Evolutionary conservation across 1,140 invertebrate species (phyloP), one percentile per base, ranked within the genome.

Genomic region (Diabrotica undecimpunctata): DNA sequence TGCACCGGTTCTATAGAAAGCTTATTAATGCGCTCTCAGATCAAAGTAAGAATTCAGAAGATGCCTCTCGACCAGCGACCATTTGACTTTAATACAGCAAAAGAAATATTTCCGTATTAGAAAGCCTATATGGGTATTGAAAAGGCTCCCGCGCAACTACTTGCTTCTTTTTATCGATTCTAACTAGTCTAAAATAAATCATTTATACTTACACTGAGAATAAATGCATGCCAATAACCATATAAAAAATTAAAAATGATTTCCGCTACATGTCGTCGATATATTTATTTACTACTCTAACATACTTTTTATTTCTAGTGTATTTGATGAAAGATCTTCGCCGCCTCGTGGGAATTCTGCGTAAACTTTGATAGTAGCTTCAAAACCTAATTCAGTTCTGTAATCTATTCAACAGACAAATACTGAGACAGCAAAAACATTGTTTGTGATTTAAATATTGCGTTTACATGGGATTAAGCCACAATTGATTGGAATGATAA

Each of bases 41-140:
- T 62, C 61, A 62, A 62, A 62, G 61, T 54, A 62, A 54, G 61
- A 62, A 62, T 62, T 62, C 53, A 54, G 53, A 54, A 62, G 51
- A 62, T 62, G 61, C 61, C 10, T 62, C 51, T 62, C 51, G 51
- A 51, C 38, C 39, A 25, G 41, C 54, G 54, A 13, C 12, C 54
- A 54, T 35, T 54, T 14, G 13, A 46, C 13, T 54, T 35, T 13
- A 53, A 54, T 62, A 39, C 59, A 50, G 59, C 59, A 54, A 62
- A 54, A 54, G 53, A 54, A 37, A 54, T 54, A 62, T 53, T 62
- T 62, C 61, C 61, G 53, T 54, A 62, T 62, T 62, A 62, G 61
- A 62, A 54, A 54, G 50, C 53, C 51, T 35, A 62, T 54, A 54
- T 39, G 61, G 51, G 25, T 36, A 36, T 35, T 25, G 51, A 62